Base-by-base conservation (phyloP, 2,888 invertebrate species). In the Neoascia interrupta region DNA sequence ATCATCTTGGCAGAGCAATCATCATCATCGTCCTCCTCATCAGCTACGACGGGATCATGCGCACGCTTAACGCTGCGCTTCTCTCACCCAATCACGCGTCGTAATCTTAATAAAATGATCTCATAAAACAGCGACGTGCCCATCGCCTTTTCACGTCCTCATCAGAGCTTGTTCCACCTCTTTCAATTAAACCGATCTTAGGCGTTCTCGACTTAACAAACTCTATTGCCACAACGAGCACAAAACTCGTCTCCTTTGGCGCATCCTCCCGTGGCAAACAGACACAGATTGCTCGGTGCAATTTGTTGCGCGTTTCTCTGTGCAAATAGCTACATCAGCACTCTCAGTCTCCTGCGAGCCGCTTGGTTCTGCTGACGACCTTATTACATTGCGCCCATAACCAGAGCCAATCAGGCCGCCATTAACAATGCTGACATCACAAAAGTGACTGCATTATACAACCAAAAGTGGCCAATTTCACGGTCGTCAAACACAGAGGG, bases 161-260 rank as follows among this genome's bases (percentile, higher is more conserved):
- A 72, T 72, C 76, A 64, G 64, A 41, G 54, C 47, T 64, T 60
- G 80, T 81, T 81, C 80, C 81, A 81, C 80, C 81, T 74, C 81
- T 81, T 81, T 81, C 81, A 80, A 81, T 81, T 81, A 80, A 76
- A 69, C 69, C 69, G 63, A 81, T 81, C 76, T 76, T 76, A 76
- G 76, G 75, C 69, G 75, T 75, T 75, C 75, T 69, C 43, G 47
- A 56, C 74, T 69, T 54, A 63, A 63, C 75, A 56, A 69, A 75
- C 76, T n/a, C n/a, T 70, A 76, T 72, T 76, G 76, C 64, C 45
- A n/a, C 31, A 70, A 37, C 56, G 49, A 56, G 60, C 23, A 47
- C 54, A 41, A 53, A 36, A 53, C 53, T 21, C 49, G 41, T 51
- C 66, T 45, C 3, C 64, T 5, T 36, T 56, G 11, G 28, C 39